Conservation (phyloP, 2,888 invertebrate genomes). For the Stratiomys singularior region DNA sequence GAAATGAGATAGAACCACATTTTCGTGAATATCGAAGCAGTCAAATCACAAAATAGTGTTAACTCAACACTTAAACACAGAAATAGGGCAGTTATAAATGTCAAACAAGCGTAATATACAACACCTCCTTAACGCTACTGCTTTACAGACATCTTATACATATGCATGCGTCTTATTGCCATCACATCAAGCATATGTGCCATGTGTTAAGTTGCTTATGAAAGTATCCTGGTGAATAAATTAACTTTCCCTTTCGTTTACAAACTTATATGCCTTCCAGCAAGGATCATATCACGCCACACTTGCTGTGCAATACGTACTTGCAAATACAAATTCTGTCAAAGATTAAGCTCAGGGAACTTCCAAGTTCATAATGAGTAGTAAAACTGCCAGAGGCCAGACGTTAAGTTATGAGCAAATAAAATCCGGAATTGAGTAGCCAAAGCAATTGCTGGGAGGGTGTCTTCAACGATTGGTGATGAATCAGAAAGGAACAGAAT, state of each 20-base stretch:
- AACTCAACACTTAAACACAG: too few relatives aligned
- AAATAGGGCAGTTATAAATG: background rate
- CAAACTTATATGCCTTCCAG: background rate
- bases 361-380: slow-evolving; percentile 7
- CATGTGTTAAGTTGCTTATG: background rate
- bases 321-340: background rate
- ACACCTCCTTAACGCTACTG: background rate
- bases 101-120: background rate
- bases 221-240: background rate
- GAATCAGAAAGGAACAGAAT: too few relatives aligned
- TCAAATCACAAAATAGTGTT: too few relatives aligned
- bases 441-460: background rate
- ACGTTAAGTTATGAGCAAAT: background rate
- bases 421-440: background rate
- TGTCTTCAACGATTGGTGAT: background rate
- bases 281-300: background rate
- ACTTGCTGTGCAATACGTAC: background rate
- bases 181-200: background rate
- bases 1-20: too few relatives aligned
- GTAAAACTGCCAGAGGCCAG: background rate
- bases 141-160: background rate
- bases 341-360: background rate
- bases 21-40: too few relatives aligned
- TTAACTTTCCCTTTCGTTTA: background rate
- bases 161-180: too few relatives aligned